A percentile compares a stretch with the other conserved stretches of the same genome.
These are phyloP conservation scores for Sussaba pulchella DNA, from an alignment of 2,888 invertebrate species.

Conservation along the genomic window DNA sequence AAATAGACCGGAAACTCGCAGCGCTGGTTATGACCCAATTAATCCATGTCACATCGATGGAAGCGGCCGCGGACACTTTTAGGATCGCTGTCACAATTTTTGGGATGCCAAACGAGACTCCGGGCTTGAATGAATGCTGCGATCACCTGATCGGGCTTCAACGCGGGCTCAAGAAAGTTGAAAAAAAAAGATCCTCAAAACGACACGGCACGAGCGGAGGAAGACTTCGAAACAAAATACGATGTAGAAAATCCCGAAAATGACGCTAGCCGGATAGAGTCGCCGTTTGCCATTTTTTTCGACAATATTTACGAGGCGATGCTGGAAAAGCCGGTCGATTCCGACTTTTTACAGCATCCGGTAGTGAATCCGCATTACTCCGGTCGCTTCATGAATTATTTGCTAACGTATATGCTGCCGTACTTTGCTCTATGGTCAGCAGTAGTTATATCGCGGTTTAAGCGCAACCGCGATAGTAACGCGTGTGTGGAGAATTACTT, in stretches of 20 bases:
- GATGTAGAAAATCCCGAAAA: too few species aligned
- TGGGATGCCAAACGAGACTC: not conserved
- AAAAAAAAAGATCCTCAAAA: not conserved
- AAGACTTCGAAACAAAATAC: not conserved
- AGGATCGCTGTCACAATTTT: not conserved
- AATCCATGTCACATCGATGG: conserved; percentile 9
- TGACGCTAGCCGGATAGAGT: not conserved
- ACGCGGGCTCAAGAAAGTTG: not conserved
- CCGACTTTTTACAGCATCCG: too few species aligned
- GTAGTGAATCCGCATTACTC: too few species aligned
- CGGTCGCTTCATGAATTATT: too few species aligned
- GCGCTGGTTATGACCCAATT: conserved; percentile 1
- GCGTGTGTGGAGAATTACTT: too few species aligned
- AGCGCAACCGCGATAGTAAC: too few species aligned
- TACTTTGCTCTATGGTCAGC: too few species aligned
- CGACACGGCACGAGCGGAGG: not conserved
- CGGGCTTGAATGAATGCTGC: not conserved
- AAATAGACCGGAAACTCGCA: not conserved
- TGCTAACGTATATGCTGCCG: too few species aligned
- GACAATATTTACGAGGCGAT: conserved; percentile 1
- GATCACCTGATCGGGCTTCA: not conserved
- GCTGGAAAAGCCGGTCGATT: too few species aligned
- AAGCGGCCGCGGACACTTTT: not conserved
- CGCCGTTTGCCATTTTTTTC: not conserved
- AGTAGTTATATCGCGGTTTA: too few species aligned